Base-by-base conservation (phyloP, 2,797 vertebrate species). In the Cetoscarus ocellatus region DNA sequence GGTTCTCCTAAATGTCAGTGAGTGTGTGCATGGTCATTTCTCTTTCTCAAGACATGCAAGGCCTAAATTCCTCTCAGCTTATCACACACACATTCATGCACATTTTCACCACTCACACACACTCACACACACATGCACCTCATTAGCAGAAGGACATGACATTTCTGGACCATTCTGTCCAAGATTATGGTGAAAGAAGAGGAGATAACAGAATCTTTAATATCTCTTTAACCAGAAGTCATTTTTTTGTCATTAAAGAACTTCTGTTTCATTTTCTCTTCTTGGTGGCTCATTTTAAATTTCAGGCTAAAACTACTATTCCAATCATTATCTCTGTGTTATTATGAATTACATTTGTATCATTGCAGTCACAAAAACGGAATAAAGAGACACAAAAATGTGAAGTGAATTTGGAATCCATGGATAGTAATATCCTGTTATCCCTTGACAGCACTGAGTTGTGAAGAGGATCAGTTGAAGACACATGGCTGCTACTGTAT, bases 131-230 rank as follows among this genome's bases (percentile, higher is more conserved):
- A 38, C 52, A 5, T 35, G n/a, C 87, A 71, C 74, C 95, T 96
- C 96, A 96, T 96, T 96, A 96, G 93, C 86, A 91, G 89, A 90
- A 87, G 93, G 92, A 95, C 92, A 93, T 96, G 94, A 95, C 95
- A 96, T 96, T 96, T 96, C 90, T 93, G 89, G 77, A 93, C 90
- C 90, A 93, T 95, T 96, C 94, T 72, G 86, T 88, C 62, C 87
- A 85, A 92, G 87, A 76, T 77, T 86, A 84, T 83, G 89, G 84
- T 79, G 60, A 71, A 67, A 69, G 77, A 82, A 11, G 58, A 12
- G 63, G 10, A 86, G 88, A 83, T 85, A 84, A 87, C 82, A 90
- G 85, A 87, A 89, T 93, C 90, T 84, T 64, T 77, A 74, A 84
- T 61, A 89, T 75, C 58, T 1, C 80, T 87, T 81, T 77, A 61